Conservation (phyloP, 2,797 vertebrate species). For the Enteromius fasciolatus region DNA sequence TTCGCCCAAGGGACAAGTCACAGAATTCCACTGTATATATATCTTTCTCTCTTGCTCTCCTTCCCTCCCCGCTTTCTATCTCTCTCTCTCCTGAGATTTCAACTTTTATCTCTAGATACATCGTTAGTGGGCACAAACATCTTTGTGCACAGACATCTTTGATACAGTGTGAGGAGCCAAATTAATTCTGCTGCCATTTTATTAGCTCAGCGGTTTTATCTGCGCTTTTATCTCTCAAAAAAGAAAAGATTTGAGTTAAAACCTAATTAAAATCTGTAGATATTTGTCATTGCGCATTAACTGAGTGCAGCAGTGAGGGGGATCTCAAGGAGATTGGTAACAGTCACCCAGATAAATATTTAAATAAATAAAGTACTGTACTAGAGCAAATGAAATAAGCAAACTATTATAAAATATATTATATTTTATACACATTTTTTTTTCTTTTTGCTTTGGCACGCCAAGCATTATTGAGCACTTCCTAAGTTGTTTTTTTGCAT, state of each 20-base stretch:
- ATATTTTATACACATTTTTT: no score
- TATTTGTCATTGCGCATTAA: constrained; percentile 35
- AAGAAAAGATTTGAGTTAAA: constrained; percentile 37
- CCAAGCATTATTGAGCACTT: background rate
- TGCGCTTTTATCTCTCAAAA: constrained; percentile 19
- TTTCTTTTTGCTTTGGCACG: background rate
- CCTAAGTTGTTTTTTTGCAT: no score
- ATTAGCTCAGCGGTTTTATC: constrained; percentile 39
- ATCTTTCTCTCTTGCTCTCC: constrained; percentile 4
- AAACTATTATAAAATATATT: background rate
- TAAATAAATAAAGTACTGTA: background rate
- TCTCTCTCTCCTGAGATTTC: constrained; percentile 45
- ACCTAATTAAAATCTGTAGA: constrained; percentile 42
- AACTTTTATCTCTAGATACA: constrained; percentile 47
- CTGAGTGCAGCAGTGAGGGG: background rate
- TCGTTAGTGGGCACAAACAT: constrained; percentile 47
- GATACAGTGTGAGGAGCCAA: constrained; percentile 21
- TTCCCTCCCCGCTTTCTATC: background rate
- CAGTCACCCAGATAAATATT: background rate
- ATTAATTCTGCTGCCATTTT: constrained; percentile 36
- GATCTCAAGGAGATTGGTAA: background rate
- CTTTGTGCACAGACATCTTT: constrained; percentile 15
- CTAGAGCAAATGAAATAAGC: background rate
- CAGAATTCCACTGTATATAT: constrained; percentile 43
- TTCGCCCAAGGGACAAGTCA: constrained; percentile 45